phyloP scores from a whole-genome alignment of 2,888 invertebrate species.

The Acleris literana region DNA sequence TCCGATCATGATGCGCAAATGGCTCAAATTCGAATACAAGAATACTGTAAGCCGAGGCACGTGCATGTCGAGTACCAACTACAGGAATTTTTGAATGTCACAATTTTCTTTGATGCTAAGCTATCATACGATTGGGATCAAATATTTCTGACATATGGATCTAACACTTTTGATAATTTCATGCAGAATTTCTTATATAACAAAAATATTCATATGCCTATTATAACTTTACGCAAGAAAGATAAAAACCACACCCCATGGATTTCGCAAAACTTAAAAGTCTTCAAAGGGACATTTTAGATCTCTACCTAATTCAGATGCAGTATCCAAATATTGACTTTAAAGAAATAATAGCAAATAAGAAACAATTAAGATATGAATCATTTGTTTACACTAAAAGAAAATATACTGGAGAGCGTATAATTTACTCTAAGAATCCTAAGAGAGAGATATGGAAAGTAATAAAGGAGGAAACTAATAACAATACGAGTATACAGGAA shows the following conservation, averaged over 20 bases:
- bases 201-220: background rate
- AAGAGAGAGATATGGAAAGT: conserved; percentile 6
- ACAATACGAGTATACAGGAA: background rate
- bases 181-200: conserved; percentile 1
- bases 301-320: background rate
- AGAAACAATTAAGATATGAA: background rate
- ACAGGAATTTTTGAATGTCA: background rate
- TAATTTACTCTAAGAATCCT: background rate
- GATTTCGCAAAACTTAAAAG: conserved; percentile 2
- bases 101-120: background rate
- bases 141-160: background rate
- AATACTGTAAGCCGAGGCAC: background rate
- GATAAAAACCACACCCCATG: background rate
- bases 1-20: conserved; percentile 6
- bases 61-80: background rate
- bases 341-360: background rate
- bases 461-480: conserved; percentile 2
- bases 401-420: conserved; percentile 1
- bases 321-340: conserved; percentile 12
- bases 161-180: background rate
- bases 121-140: conserved; percentile 7
- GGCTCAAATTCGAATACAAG: conserved; percentile 1
- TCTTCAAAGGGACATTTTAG: conserved; percentile 1
- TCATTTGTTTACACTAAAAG: background rate
- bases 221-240: background rate